Base-by-base conservation (phyloP, 2,113 vertebrate species). In the Uria aalge region DNA sequence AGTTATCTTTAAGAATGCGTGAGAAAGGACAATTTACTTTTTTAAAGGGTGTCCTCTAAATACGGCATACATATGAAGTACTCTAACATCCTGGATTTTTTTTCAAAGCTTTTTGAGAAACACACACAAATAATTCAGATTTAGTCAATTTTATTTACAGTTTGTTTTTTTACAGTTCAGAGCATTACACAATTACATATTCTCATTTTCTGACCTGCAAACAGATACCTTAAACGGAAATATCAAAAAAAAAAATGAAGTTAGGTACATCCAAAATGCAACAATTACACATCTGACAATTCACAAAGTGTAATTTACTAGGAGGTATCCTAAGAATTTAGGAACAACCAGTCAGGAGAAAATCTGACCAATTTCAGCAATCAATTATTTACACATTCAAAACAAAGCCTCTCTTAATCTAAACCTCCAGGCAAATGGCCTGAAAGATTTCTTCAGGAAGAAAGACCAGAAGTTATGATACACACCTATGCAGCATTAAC, bases 131-230 rank as follows among this genome's bases (percentile, higher is more conserved):
- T 98, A 98, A 98, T 98, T 98, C 97, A 98, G 98, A 98, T 98
- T 98, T 98, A 98, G 98, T 98, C 85, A 82, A 98, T 98, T 98
- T 98, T 98, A 98, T 98, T 98, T 98, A 98, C 98, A 98, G 91
- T 96, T 98, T 73, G 90, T 52, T 96, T 97, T 98, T 98, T 93
- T 98, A 98, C 98, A 98, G 98, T 98, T 98, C 98, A 98, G 96
- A 98, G 97, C 98, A 98, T 98, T 98, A 98, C 97, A 98, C 98
- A 98, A 98, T 98, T 98, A 98, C 98, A 98, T 97, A 98, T 98
- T 98, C 97, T 98, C 98, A 98, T 98, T 99, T 99, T 99, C 99
- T 99, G 98, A 99, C 99, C 99, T 99, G 99, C 99, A 99, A 99
- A 99, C 99, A 99, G 99, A 99, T 99, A 99, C 98, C 98, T 98